Evolutionary conservation across 2,797 vertebrate genomes (phyloP).

Genomic region (Sebastiscus albofasciatus): DNA sequence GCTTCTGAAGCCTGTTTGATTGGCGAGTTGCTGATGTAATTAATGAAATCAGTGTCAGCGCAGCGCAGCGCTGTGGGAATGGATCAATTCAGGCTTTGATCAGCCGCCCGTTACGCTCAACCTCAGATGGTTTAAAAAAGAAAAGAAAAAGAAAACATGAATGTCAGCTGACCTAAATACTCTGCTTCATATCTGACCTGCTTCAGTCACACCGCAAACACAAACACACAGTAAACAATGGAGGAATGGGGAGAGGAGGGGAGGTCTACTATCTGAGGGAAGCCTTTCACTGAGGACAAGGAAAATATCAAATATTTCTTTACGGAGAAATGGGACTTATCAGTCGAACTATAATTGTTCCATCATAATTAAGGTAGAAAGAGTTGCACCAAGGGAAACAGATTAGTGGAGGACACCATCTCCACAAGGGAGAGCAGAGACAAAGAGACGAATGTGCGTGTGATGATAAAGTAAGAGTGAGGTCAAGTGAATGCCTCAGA

Average conservation of each 20-base stretch:
- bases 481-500: slow-evolving; percentile 39
- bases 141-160: not conserved
- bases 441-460: slow-evolving; percentile 37
- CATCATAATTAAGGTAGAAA: not conserved
- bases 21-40: slow-evolving; percentile 35
- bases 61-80: slow-evolving; percentile 2
- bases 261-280: not conserved
- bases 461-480: slow-evolving; percentile 25
- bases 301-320: not conserved
- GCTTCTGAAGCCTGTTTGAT: slow-evolving; percentile 16
- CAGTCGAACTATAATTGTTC: not conserved
- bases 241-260: not conserved
- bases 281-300: not conserved
- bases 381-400: not conserved
- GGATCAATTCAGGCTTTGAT: slow-evolving; percentile 47
- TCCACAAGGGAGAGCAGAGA: not conserved
- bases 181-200: slow-evolving; percentile 9
- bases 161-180: slow-evolving; percentile 32
- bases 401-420: not conserved
- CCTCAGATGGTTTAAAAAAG: not conserved
- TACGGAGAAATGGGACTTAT: not conserved
- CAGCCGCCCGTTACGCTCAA: not conserved
- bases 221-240: not conserved
- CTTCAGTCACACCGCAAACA: not conserved
- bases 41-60: slow-evolving; percentile 40